phyloP scores from a whole-genome alignment of 2,888 invertebrate species.

The Kryphioiulus occultus region DNA sequence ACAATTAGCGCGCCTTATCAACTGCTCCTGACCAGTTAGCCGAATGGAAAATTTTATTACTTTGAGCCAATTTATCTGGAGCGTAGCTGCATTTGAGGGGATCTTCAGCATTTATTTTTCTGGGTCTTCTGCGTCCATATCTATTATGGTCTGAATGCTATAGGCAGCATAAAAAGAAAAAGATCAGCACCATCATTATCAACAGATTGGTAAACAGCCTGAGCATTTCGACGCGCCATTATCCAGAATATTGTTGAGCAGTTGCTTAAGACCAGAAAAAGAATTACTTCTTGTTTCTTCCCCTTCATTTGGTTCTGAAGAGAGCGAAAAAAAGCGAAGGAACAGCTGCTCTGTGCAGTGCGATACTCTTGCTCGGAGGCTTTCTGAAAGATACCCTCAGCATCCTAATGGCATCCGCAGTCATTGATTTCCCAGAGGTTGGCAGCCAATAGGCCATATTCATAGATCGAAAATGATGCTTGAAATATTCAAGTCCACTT shows the following conservation, averaged over 20 bases:
- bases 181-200: neutral
- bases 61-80: neutral
- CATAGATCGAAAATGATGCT: neutral
- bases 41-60: neutral
- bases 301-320: neutral
- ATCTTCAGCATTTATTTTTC: neutral
- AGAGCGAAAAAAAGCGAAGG: neutral
- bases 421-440: neutral
- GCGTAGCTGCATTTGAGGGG: neutral
- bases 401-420: neutral
- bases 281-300: neutral
- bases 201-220: neutral
- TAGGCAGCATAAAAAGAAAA: neutral
- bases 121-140: neutral
- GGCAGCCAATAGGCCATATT: slow-evolving; percentile 5
- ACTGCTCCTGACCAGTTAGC: neutral
- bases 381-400: neutral
- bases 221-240: neutral
- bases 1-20: neutral
- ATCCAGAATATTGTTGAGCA: neutral
- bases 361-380: neutral
- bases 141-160: neutral
- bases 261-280: slow-evolving; percentile 5
- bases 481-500: neutral
- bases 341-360: neutral